Evolutionary conservation across 2,888 invertebrate species (phyloP), one percentile per base, ranked within the genome.

Genomic region (Allygus modestus): DNA sequence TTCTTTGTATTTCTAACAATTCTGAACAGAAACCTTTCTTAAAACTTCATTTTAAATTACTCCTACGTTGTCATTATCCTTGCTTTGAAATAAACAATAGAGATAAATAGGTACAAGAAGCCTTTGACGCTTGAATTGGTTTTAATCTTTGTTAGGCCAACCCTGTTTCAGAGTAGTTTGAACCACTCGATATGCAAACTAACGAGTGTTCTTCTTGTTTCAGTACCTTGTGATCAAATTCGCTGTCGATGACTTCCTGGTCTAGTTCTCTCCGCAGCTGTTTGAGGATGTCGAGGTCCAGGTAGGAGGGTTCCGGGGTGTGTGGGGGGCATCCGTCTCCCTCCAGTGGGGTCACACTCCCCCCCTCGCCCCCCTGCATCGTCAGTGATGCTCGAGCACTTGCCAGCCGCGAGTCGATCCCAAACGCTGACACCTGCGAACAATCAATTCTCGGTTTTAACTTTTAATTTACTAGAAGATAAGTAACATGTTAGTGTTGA

Each of bases 251-350:
- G 12, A 93, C 92, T 85, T 94, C 94, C 84, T 93, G 92, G 87
- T 94, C 94, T 20, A 95, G 91, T 89, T 95, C 94, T 85, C 95
- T 90, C 81, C 94, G 92, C 75, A 95, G 89, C 86, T 93, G 93
- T 89, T 93, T 94, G 46, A 95, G 89, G 85, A 94, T 93, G 0
- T 94, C 93, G 1, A 92, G 91, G 77, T 94, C 93, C 0, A 95
- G 91, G 89, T 91, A 93, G 0, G 91, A 91, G 5, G 83, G 75
- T 20, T 83, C 51, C 9, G 61, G 58, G n/a, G 83, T 83, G 43
- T 61, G 65, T 20, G 51, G 71, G 41, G 54, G 26, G n/a, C 23
- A 0, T 9, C 73, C 33, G 11, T 69, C 41, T 9, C 84, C 51
- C 9, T 82, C 81, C 43, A 54, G 51, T 15, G 85, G 77, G 15